Conservation (phyloP, 2,797 vertebrate genomes). For the Chlorospingus semifuscus region DNA sequence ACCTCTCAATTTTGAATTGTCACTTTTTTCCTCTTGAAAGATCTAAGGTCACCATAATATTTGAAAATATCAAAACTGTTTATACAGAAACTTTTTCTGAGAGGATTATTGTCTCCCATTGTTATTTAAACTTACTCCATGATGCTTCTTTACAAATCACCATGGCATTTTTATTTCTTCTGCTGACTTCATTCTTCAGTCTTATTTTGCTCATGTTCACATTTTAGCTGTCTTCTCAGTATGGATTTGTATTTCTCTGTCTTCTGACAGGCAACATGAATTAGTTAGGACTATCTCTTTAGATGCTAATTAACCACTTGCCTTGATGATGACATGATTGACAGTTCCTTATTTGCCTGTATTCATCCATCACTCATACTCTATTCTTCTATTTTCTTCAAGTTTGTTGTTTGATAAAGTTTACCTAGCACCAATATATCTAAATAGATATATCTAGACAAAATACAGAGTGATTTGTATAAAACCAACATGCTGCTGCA, state of each 20-base stretch:
- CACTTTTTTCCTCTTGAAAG: neutral
- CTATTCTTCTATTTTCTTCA: neutral
- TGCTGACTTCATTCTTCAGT: neutral
- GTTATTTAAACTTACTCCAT: neutral
- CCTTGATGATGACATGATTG: neutral
- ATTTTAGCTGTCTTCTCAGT: neutral
- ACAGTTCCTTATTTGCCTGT: neutral
- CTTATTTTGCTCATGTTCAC: neutral
- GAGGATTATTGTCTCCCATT: neutral
- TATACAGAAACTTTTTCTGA: neutral
- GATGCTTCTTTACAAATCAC: neutral
- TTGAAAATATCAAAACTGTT: neutral
- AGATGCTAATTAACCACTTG: neutral
- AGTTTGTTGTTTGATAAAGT: neutral
- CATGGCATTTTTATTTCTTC: neutral
- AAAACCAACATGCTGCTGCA: neutral
- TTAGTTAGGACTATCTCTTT: neutral
- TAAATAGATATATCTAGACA: too few relatives aligned
- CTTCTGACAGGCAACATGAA: neutral
- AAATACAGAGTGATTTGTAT: neutral
- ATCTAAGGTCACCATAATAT: neutral
- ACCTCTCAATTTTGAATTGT: neutral
- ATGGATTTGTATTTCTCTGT: neutral
- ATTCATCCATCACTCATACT: neutral
- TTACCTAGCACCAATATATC: too few relatives aligned